Percentiles rank a stretch among this genome's conserved stretches.
Conservation (phyloP, 2,113 vertebrate genomes). For the Seriola aureovittata region DNA sequence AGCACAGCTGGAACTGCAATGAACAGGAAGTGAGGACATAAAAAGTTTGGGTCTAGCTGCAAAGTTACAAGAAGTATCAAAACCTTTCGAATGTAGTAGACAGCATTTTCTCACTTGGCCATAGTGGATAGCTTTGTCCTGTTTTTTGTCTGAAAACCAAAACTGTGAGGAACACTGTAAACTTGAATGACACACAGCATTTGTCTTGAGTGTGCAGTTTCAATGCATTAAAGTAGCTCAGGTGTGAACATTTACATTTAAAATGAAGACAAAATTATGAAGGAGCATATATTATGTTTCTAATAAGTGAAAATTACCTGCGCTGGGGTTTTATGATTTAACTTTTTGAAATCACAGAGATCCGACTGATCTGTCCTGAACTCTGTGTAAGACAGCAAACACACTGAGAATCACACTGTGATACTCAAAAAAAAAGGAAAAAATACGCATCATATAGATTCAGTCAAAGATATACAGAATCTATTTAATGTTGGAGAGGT, state of each 20-base stretch:
- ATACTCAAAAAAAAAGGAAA: not conserved
- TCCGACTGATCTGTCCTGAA: not conserved
- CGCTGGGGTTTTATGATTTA: not conserved
- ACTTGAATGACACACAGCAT: not conserved
- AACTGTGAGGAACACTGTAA: not conserved
- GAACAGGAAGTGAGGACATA: constrained; percentile 55
- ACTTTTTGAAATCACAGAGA: not conserved
- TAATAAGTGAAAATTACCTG: no score
- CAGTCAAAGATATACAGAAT: not conserved
- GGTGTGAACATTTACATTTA: not conserved
- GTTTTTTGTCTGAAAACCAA: constrained; percentile 1
- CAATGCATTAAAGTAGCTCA: not conserved
- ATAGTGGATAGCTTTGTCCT: not conserved
- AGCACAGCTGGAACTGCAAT: constrained; percentile 56
- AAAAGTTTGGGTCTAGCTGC: constrained; percentile 18
- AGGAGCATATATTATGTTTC: not conserved
- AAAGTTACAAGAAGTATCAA: constrained; percentile 33
- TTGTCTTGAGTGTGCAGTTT: not conserved
- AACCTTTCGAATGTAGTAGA: constrained; percentile 12
- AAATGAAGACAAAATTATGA: not conserved
- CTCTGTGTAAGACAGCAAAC: no score
- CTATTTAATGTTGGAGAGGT: not conserved
- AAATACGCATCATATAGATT: not conserved
- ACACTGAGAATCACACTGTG: no score
- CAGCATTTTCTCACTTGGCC: constrained; percentile 15